phyloP scores from a whole-genome alignment of 2,888 invertebrate species.

The Platerodrilus igneus region DNA sequence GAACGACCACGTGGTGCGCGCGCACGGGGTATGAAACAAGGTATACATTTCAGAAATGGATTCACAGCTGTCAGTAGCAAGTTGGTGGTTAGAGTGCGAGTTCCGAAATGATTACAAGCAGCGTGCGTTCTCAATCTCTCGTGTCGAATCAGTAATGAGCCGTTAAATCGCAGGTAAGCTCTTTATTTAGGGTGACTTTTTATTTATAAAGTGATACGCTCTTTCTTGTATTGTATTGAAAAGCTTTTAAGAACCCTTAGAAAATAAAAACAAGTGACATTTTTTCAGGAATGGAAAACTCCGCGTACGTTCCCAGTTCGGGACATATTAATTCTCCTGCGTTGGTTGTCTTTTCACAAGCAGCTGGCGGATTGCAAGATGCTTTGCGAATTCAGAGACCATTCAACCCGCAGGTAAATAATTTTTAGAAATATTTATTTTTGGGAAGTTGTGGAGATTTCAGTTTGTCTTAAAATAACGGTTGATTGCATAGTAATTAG shows the following conservation, averaged over 20 bases:
- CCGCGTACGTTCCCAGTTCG: constrained; percentile 65
- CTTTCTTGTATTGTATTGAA: too few species aligned
- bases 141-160: constrained; percentile 16
- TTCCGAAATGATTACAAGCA: constrained; percentile 29
- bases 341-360: constrained; percentile 70
- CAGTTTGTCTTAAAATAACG: too few species aligned
- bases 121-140: constrained; percentile 25
- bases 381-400: constrained; percentile 71
- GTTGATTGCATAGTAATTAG: too few species aligned
- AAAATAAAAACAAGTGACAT: neutral
- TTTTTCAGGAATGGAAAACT: constrained; percentile 60
- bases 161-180: constrained; percentile 15
- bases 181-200: neutral
- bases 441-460: too few species aligned
- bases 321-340: constrained; percentile 70
- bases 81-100: constrained; percentile 32
- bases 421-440: constrained; percentile 13
- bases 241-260: neutral
- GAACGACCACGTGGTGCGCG: constrained; percentile 48
- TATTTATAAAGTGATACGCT: neutral
- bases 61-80: constrained; percentile 40
- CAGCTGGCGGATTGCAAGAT: constrained; percentile 69
- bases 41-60: constrained; percentile 36
- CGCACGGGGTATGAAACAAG: constrained; percentile 41
- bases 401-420: constrained; percentile 65